phyloP scores from a whole-genome alignment of 2,797 vertebrate genomes.

The Spea hammondii region DNA sequence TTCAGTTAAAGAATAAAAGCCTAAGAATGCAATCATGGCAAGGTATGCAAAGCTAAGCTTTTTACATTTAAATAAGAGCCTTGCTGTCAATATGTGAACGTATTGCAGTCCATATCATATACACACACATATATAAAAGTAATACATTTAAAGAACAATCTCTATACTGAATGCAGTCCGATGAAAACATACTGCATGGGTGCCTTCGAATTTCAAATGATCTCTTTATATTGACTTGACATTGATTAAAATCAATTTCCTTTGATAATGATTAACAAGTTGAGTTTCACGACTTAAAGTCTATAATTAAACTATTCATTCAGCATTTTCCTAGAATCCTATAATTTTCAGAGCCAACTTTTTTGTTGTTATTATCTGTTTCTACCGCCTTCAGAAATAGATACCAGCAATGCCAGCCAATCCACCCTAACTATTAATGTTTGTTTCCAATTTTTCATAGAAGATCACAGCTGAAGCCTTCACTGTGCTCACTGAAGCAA shows the following conservation, averaged over 20 bases:
- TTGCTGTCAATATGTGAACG: neutral
- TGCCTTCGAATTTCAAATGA: neutral
- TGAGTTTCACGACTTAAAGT: conserved; percentile 42
- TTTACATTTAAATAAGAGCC: too few species aligned
- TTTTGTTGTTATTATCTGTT: conserved; percentile 39
- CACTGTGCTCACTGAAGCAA: conserved; percentile 38
- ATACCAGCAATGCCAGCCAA: conserved; percentile 48
- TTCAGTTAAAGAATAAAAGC: too few species aligned
- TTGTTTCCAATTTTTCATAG: conserved; percentile 40
- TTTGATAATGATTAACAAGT: conserved; percentile 50
- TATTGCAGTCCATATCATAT: neutral
- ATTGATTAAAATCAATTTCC: conserved; percentile 33
- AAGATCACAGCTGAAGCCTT: conserved; percentile 41
- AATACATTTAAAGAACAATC: neutral
- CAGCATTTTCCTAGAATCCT: conserved; percentile 45
- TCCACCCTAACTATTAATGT: conserved; percentile 39
- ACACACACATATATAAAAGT: neutral
- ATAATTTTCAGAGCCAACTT: conserved; percentile 48
- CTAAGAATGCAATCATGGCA: too few species aligned
- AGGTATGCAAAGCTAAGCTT: too few species aligned
- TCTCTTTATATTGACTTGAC: conserved; percentile 35
- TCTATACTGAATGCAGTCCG: neutral
- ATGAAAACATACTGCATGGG: neutral
- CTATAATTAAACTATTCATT: conserved; percentile 50
- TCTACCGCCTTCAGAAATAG: conserved; percentile 50